Conservation (phyloP, 2,797 vertebrate genomes). For the Silurus lanzhouensis region DNA sequence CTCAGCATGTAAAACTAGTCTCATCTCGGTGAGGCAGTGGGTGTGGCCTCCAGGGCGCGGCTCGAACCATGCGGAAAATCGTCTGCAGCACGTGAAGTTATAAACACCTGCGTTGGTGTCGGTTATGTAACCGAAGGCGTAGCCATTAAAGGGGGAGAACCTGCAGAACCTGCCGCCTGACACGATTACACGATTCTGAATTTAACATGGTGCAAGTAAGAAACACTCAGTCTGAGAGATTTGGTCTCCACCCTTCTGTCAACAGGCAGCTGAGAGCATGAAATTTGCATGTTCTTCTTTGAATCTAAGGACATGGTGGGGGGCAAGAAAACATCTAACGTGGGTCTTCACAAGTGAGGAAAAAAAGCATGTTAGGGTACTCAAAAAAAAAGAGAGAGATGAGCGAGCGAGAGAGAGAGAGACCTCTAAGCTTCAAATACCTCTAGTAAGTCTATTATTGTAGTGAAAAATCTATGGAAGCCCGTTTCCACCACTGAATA, state of each 20-base stretch:
- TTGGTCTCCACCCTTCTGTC: not conserved
- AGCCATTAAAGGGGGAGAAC: not conserved
- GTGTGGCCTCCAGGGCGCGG: constrained; percentile 13
- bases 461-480: too few species aligned
- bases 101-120: not conserved
- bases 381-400: too few species aligned
- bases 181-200: not conserved
- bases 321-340: not conserved
- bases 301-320: not conserved
- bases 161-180: constrained; percentile 8
- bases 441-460: not conserved
- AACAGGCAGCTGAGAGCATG: not conserved
- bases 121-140: constrained; percentile 20
- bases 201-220: not conserved
- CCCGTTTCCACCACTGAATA: too few species aligned
- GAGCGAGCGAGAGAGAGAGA: not conserved
- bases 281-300: not conserved
- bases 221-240: too few species aligned
- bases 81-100: not conserved
- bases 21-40: not conserved
- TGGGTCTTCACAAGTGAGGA: not conserved
- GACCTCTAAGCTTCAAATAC: not conserved
- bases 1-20: not conserved
- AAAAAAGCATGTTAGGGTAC: not conserved
- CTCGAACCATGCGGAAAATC: constrained; percentile 18